A percentile compares a stretch with the other conserved stretches of the same genome.
Evolutionary conservation across 1,140 invertebrate genomes (phyloP).

Genomic region (Berghia stephanieae): DNA sequence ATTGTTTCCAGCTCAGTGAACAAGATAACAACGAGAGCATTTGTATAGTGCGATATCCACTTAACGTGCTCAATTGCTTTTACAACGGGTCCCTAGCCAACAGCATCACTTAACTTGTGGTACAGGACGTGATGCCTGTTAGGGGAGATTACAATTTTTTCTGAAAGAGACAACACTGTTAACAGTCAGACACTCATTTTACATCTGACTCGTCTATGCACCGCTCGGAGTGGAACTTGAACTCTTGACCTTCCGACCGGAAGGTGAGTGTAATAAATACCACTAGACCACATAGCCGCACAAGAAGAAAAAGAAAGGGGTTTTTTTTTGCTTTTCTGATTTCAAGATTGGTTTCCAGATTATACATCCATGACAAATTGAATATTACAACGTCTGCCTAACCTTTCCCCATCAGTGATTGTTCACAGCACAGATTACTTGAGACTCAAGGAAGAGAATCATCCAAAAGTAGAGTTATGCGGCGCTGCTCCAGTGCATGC

Average conservation of each 20-base stretch:
- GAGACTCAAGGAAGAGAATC: not conserved
- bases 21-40: not conserved
- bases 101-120: too few relatives aligned
- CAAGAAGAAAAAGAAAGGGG: not conserved
- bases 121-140: too few relatives aligned
- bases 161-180: too few relatives aligned
- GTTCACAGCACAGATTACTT: constrained; percentile 21
- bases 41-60: not conserved
- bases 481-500: not conserved
- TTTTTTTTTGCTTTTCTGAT: not conserved
- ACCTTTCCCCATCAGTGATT: not conserved
- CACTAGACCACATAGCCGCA: too few relatives aligned
- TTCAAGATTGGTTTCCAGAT: not conserved
- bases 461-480: constrained; percentile 1
- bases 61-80: not conserved
- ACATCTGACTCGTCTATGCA: too few relatives aligned
- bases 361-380: not conserved
- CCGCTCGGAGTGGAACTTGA: too few relatives aligned
- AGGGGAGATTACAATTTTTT: too few relatives aligned
- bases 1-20: not conserved
- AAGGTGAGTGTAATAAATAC: too few relatives aligned
- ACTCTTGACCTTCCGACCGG: too few relatives aligned
- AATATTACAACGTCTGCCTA: not conserved
- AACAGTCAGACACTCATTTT: too few relatives aligned
- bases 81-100: not conserved